phyloP scores from a whole-genome alignment of 2,797 vertebrate genomes.

The Macropodus opercularis region DNA sequence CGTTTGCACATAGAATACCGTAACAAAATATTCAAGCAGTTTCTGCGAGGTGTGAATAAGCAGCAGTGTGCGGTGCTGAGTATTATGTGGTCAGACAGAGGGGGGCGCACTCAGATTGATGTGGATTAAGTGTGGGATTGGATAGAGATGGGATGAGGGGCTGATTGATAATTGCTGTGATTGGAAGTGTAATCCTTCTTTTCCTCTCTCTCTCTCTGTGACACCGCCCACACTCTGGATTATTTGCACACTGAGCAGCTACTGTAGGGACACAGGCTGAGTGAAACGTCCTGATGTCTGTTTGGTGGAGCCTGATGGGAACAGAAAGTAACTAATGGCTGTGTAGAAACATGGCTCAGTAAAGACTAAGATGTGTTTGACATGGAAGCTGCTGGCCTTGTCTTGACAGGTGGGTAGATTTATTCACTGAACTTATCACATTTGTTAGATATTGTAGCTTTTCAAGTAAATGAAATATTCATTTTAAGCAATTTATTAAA shows the following conservation, averaged over 20 bases:
- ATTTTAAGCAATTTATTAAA: too few relatives aligned
- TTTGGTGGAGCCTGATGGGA: slow-evolving; percentile 1
- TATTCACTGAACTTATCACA: slow-evolving; percentile 5
- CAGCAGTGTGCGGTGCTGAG: background rate
- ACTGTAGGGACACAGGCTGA: slow-evolving; percentile 9
- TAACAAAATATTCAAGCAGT: too few relatives aligned
- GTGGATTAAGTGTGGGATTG: slow-evolving; percentile 44
- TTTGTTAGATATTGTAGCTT: too few relatives aligned
- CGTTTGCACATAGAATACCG: too few relatives aligned
- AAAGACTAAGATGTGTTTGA: slow-evolving; percentile 18
- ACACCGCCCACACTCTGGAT: slow-evolving; percentile 59
- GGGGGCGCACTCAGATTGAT: slow-evolving; percentile 17
- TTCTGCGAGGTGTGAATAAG: too few relatives aligned
- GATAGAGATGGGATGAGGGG: slow-evolving; percentile 29
- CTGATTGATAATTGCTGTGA: slow-evolving; percentile 53
- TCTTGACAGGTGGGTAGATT: slow-evolving; percentile 48
- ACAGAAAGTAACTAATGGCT: background rate
- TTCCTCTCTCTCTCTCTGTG: slow-evolving; percentile 7
- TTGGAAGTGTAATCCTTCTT: slow-evolving; percentile 59
- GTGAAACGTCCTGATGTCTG: slow-evolving; percentile 9
- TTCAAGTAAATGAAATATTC: too few relatives aligned
- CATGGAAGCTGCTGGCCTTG: slow-evolving; percentile 16
- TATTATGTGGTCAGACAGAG: background rate
- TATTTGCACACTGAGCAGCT: slow-evolving; percentile 47
- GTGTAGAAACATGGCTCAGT: background rate